Base-by-base conservation (phyloP, 1,140 invertebrate genomes). In the Drosophila littoralis region DNA sequence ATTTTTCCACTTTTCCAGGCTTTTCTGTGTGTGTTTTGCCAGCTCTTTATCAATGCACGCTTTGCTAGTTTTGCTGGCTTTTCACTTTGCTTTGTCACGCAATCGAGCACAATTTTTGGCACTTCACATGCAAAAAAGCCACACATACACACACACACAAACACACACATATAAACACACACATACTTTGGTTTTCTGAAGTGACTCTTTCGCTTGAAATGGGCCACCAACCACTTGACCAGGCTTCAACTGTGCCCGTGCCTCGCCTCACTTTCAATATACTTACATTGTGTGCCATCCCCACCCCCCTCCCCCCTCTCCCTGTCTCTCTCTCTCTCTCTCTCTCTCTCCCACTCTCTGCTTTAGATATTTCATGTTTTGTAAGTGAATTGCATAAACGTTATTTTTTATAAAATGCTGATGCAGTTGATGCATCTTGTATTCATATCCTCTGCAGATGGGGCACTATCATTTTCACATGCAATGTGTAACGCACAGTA, bases 11-110 rank as follows among this genome's bases (percentile, higher is more conserved):
- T 38, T 36, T 35, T 36, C 15, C 6, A 28, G 7, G 10, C n/a
- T 43, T 28, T 33, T 8, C 36, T 52, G 9, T 67, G 10, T 46
- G 8, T 46, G 28, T 28, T 45, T 58, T 33, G 33, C n/a, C 50
- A 46, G 59, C 67, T 71, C 54, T 73, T 81, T 81, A 81, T 69
- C 59, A 61, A 54, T 54, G 43, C 66, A 70, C 74, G 35, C 71
- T 81, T 60, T 69, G 64, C 57, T 75, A 78, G 80, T 82, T 78
- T 75, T 71, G 46, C 50, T 69, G 51, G 57, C 68, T 84, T 76
- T 76, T 71, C 79, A 78, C 75, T 80, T 71, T 71, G 70, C 75
- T 75, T 86, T 86, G 79, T 77, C 83, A 86, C 80, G 84, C 83
- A 83, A 88, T 82, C 72, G 75, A 75, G 67, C 64, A 77, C 60